Conservation (phyloP, 2,797 vertebrate species). For the Gallinago solitaria region DNA sequence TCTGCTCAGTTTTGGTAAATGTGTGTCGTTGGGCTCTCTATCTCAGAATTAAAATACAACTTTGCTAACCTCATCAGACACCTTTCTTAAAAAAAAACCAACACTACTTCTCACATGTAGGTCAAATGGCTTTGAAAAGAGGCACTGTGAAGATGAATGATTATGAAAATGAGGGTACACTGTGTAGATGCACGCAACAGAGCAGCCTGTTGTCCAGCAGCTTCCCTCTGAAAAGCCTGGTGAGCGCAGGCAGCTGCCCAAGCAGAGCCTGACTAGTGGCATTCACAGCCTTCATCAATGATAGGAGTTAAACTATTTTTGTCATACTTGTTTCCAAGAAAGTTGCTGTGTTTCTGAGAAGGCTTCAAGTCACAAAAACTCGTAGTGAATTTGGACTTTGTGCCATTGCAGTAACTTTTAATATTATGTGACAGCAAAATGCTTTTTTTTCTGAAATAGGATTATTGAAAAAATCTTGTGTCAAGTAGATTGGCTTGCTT, state of each 20-base stretch:
- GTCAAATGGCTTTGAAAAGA: background rate
- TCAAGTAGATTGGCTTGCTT: background rate
- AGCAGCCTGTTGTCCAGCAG: background rate
- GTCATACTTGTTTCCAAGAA: background rate
- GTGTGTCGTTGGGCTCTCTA: background rate
- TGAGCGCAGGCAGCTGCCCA: background rate
- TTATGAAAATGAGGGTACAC: background rate
- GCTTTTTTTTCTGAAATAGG: background rate
- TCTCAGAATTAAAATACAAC: background rate
- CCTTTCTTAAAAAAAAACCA: background rate
- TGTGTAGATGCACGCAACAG: background rate
- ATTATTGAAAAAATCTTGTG: background rate
- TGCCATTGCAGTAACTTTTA: background rate
- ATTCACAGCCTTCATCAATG: background rate
- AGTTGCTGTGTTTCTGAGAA: background rate
- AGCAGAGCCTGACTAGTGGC: background rate
- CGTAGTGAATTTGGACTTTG: background rate
- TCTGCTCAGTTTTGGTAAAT: background rate
- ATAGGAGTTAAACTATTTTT: background rate
- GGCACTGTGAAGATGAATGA: background rate
- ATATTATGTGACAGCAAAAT: background rate
- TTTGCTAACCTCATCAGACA: background rate
- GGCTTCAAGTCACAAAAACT: background rate
- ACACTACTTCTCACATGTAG: background rate
- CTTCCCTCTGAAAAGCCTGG: background rate